Conservation (phyloP, 2,797 vertebrate species). For the Acanthis flammea region DNA sequence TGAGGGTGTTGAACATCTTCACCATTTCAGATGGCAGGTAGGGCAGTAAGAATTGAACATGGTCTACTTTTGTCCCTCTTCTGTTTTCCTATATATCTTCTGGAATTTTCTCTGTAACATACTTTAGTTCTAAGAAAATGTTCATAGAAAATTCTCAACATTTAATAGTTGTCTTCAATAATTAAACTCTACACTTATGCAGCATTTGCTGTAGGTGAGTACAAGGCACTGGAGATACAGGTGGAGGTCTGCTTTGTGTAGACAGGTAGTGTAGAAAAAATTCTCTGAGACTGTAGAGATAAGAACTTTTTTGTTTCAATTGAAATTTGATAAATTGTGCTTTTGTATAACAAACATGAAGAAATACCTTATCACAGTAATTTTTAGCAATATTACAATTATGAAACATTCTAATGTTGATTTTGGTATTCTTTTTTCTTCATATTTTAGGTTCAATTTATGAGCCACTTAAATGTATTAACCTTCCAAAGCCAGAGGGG, state of each 20-base stretch:
- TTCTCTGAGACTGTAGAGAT: background rate
- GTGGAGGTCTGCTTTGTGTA: background rate
- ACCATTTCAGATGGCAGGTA: background rate
- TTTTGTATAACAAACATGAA: background rate
- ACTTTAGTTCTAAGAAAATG: background rate
- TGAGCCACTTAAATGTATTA: constrained; percentile 92
- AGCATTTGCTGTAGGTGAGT: background rate
- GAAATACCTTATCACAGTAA: background rate
- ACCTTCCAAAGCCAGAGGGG: constrained; percentile 81
- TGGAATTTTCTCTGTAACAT: background rate
- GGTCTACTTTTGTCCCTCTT: background rate
- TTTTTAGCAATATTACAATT: background rate
- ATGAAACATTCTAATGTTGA: background rate
- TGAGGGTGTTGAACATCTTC: background rate
- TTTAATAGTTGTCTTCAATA: background rate
- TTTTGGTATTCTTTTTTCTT: background rate
- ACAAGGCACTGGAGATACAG: background rate
- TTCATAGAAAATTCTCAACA: background rate
- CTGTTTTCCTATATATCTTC: background rate
- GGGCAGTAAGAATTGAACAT: background rate
- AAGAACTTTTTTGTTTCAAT: background rate
- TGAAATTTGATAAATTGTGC: background rate
- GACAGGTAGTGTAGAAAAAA: background rate
- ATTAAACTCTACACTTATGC: background rate
- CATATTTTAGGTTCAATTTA: constrained; percentile 89